Percentiles rank a stretch among this genome's conserved stretches.
phyloP scores from a whole-genome alignment of 2,888 invertebrate species.

The Fragum fragum region DNA sequence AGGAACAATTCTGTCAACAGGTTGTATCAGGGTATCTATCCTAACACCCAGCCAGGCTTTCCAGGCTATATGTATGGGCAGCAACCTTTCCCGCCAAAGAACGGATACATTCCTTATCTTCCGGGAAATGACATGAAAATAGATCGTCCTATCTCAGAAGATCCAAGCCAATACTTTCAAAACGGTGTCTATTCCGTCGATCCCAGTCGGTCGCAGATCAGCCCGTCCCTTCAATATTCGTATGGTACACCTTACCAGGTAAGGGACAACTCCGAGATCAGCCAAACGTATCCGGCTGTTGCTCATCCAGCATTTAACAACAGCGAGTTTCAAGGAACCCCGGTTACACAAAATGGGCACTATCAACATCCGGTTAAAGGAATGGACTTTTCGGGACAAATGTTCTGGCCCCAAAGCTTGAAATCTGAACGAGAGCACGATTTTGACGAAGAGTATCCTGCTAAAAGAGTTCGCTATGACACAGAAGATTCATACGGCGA shows the following conservation, averaged over 20 bases:
- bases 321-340: conserved; percentile 29
- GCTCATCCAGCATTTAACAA: neutral
- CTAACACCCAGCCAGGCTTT: neutral
- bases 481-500: conserved; percentile 16
- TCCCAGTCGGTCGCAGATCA: neutral
- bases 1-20: conserved; percentile 13
- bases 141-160: neutral
- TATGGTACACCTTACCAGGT: neutral
- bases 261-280: neutral
- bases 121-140: conserved; percentile 18
- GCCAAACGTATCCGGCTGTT: neutral
- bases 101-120: neutral
- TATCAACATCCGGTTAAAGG: conserved; percentile 18
- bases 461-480: conserved; percentile 42
- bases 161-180: conserved; percentile 33
- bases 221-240: neutral
- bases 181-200: conserved; percentile 38
- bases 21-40: neutral
- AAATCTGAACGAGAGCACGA: conserved; percentile 32
- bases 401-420: conserved; percentile 7
- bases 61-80: conserved; percentile 13
- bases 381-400: neutral
- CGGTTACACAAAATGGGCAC: conserved; percentile 1
- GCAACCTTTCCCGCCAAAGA: neutral
- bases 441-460: conserved; percentile 39